phyloP scores from a whole-genome alignment of 2,888 invertebrate genomes.

The Drosophila mayaguana region DNA sequence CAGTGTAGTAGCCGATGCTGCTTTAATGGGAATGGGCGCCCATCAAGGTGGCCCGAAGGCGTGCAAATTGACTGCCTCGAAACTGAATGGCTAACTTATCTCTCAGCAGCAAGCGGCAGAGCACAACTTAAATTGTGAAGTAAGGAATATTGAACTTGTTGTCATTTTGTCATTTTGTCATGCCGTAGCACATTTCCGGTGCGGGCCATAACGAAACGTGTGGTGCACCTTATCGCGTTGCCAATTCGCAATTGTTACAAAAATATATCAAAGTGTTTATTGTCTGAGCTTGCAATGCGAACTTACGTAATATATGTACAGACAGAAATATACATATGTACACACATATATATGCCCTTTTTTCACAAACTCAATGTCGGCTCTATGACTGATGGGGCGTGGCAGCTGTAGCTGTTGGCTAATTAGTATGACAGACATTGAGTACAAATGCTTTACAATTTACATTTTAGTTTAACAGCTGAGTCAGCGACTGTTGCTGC shows the following conservation, averaged over 20 bases:
- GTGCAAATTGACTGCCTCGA: conserved; percentile 29
- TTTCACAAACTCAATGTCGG: conserved; percentile 43
- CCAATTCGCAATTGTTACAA: conserved; percentile 53
- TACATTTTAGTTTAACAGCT: conserved; percentile 10
- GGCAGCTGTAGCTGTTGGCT: conserved; percentile 45
- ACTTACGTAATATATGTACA: conserved; percentile 2
- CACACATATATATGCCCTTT: conserved; percentile 21
- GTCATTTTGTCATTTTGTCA: conserved; percentile 9
- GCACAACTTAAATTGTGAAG: not conserved
- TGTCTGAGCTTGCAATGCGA: conserved; percentile 20
- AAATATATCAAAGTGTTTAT: conserved; percentile 10
- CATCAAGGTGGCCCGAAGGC: conserved; percentile 46
- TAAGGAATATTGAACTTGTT: not conserved
- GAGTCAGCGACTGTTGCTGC: conserved; percentile 27
- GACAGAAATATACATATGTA: not conserved
- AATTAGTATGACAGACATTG: conserved; percentile 49
- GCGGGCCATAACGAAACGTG: conserved; percentile 28
- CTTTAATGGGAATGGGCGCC: conserved; percentile 33
- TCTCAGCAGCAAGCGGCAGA: conserved; percentile 1
- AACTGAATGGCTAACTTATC: conserved; percentile 44
- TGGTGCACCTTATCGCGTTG: conserved; percentile 34
- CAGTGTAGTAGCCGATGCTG: conserved; percentile 39
- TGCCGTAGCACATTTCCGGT: conserved; percentile 48
- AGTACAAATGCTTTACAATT: conserved; percentile 21
- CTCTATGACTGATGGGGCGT: conserved; percentile 40